Percentiles rank a stretch among this genome's conserved stretches.
These are phyloP conservation scores for Halcyon senegalensis DNA, from an alignment of 2,113 vertebrate species.

Conservation along the genomic window DNA sequence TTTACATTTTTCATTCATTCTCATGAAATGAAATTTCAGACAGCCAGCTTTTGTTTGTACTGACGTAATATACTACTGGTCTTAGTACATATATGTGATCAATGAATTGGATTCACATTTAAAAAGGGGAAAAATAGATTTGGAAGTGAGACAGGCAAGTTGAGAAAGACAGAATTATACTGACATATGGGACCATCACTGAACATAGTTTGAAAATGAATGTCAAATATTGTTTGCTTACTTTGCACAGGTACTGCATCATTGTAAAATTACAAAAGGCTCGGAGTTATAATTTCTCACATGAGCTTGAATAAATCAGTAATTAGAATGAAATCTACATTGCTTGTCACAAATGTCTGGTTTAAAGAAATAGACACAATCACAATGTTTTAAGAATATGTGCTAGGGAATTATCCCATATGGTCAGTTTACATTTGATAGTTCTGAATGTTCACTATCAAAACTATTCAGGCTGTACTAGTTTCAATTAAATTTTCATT, in stretches of 20 bases:
- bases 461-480: background rate
- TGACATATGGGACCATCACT: background rate
- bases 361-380: background rate
- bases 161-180: background rate
- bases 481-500: background rate
- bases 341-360: background rate
- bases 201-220: background rate
- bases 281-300: background rate
- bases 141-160: background rate
- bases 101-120: background rate
- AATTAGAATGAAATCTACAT: background rate
- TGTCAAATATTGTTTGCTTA: background rate
- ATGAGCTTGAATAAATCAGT: background rate
- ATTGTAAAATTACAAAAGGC: background rate
- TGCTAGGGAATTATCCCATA: background rate
- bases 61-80: background rate
- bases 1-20: background rate
- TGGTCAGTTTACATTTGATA: background rate
- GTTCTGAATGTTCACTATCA: background rate
- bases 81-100: background rate
- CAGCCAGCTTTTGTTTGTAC: background rate
- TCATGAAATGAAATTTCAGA: background rate
- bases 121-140: background rate
- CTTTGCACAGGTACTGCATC: background rate
- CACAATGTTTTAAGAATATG: background rate